Evolutionary conservation across 2,113 vertebrate species (phyloP).

Genomic region (Ranitomeya imitator): DNA sequence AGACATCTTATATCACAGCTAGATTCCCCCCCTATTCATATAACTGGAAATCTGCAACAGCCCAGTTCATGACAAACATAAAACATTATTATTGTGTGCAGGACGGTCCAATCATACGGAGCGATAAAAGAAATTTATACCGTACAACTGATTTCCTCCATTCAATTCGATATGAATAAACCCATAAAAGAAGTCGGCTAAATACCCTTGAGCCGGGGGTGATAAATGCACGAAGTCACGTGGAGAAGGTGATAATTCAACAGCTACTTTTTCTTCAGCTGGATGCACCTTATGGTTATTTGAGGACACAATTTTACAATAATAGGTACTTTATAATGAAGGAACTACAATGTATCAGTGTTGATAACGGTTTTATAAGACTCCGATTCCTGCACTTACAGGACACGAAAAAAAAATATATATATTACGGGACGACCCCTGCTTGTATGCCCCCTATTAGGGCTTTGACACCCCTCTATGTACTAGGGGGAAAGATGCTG

Average conservation of each 20-base stretch:
- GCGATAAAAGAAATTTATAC: slow-evolving; percentile 52
- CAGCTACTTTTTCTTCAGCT: too few species aligned
- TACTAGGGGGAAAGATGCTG: too few species aligned
- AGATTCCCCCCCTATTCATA: slow-evolving; percentile 27
- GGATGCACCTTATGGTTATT: not conserved
- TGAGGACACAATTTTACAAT: not conserved
- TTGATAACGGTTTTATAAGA: not conserved
- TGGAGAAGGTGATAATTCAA: not conserved
- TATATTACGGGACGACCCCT: not conserved
- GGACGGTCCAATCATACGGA: slow-evolving; percentile 18
- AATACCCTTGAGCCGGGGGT: slow-evolving; percentile 21
- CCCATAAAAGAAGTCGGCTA: slow-evolving; percentile 33
- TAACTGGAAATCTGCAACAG: slow-evolving; percentile 45
- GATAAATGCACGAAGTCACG: slow-evolving; percentile 14
- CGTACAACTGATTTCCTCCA: slow-evolving; percentile 39
- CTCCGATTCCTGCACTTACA: not conserved
- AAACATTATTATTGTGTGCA: slow-evolving; percentile 52
- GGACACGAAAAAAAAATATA: not conserved
- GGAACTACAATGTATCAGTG: not conserved
- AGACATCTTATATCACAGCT: slow-evolving; percentile 57
- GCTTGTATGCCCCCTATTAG: too few species aligned
- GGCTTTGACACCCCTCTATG: not conserved
- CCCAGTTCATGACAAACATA: slow-evolving; percentile 50
- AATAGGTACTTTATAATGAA: not conserved
- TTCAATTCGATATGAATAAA: slow-evolving; percentile 46